Evolutionary conservation across 2,113 vertebrate species (phyloP), one percentile per base, ranked within the genome.

Genomic region (Serilophus lunatus): DNA sequence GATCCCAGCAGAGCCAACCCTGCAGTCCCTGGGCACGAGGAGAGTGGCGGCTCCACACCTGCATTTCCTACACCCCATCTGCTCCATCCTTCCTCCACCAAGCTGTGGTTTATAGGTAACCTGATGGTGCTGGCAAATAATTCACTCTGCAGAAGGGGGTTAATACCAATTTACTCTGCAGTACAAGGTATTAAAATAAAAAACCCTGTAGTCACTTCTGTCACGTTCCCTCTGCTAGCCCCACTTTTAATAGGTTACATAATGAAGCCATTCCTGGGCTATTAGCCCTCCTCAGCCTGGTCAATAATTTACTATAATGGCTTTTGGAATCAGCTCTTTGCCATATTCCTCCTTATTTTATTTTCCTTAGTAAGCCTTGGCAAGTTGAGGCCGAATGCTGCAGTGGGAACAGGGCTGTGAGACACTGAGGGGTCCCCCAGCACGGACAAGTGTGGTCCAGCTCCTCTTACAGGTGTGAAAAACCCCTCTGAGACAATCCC

Each of bases 211-310:
- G 94, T 90, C 96, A 69, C 88, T 91, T 80, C 91, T 90, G 83
- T 88, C 82, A 22, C 35, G 82, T 66, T 94, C 68, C 71, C 90
- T 79, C 60, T 80, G 79, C 80, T 93, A 96, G 94, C 87, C 95
- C 82, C 68, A 72, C 81, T 95, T 94, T 97, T 97, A 97, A 97
- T 97, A 97, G 96, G 95, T 97, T 94, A 97, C 95, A 90, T 93
- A 97, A 95, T 95, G 97, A 90, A 96, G 95, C 92, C 88, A 83
- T 96, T 92, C 76, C 84, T 71, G 81, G 92, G 87, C 94, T 95
- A 93, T 95, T 91, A 91, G 92, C 93, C 96, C 95, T 94, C 92
- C 93, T 94, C 87, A 88, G 88, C 77, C 69, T 91, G 80, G 95
- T 94, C 96, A 95, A 97, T 96, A 91, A 96, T 96, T 97, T 91